A percentile compares a stretch with the other conserved stretches of the same genome.
phyloP scores from a whole-genome alignment of 2,888 invertebrate species.

The Drosophila seclusa region DNA sequence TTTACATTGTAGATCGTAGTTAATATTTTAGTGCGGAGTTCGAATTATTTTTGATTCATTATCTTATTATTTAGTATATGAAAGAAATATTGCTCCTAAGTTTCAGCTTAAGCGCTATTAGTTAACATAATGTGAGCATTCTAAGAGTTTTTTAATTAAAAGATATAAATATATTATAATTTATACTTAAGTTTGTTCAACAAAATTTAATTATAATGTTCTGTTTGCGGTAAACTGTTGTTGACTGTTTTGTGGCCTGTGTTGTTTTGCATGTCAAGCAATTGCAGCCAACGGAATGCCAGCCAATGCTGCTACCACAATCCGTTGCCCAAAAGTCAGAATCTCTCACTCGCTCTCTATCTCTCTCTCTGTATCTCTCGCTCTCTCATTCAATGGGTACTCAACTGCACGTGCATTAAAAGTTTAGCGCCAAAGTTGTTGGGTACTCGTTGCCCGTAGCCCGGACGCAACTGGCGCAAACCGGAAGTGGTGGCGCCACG shows the following conservation, averaged over 20 bases:
- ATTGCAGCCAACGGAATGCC: conserved; percentile 38
- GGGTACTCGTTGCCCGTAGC: conserved; percentile 25
- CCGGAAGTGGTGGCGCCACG: conserved; percentile 70
- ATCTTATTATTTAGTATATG: too few species aligned
- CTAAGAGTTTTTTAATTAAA: not conserved
- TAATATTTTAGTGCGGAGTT: not conserved
- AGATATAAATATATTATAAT: not conserved
- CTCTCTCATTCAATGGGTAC: conserved; percentile 25
- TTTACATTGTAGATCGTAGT: too few species aligned
- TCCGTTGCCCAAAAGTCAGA: conserved; percentile 49
- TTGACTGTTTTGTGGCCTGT: conserved; percentile 50
- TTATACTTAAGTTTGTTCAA: not conserved
- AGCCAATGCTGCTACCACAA: conserved; percentile 46
- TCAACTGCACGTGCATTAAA: conserved; percentile 72
- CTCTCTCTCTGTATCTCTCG: not conserved
- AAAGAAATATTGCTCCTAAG: fast-evolving
- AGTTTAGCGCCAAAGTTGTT: conserved; percentile 73
- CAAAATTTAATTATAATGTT: not conserved
- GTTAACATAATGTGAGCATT: not conserved
- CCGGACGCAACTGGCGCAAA: conserved; percentile 57
- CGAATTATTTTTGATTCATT: not conserved
- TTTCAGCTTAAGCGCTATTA: not conserved
- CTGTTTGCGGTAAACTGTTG: not conserved
- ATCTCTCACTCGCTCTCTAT: not conserved
- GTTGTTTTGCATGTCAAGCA: conserved; percentile 25